Evolutionary conservation across 1,140 invertebrate genomes (phyloP).

Genomic region (Epicauta chinensis): DNA sequence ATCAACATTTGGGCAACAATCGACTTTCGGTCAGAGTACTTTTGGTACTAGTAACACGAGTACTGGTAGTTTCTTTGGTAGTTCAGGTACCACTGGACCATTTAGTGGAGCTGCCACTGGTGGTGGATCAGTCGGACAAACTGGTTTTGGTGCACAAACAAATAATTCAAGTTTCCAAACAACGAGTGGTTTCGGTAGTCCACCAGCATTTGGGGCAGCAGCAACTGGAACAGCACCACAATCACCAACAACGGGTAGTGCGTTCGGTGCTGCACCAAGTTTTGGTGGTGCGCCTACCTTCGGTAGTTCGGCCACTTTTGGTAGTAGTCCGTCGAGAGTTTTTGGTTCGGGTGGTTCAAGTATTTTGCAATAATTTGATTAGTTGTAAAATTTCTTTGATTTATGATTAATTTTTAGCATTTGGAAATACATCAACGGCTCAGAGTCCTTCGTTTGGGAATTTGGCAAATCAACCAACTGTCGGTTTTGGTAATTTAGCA

Average conservation of each 20-base stretch:
- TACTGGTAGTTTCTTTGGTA: slow-evolving; percentile 1
- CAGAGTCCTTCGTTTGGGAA: slow-evolving; percentile 49
- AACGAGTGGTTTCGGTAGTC: slow-evolving; percentile 42
- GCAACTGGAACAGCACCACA: too few relatives aligned
- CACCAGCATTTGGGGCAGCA: slow-evolving; percentile 46
- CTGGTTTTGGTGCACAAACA: slow-evolving; percentile 34
- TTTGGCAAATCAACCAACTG: slow-evolving; percentile 48
- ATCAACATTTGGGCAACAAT: slow-evolving; percentile 23
- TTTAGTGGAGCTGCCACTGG: slow-evolving; percentile 36
- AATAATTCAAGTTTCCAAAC: slow-evolving; percentile 26
- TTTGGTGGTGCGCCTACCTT: slow-evolving; percentile 49
- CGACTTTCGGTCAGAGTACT: slow-evolving; percentile 21
- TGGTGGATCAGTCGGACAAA: slow-evolving; percentile 42
- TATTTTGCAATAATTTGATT: not conserved
- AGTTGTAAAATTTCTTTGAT: slow-evolving; percentile 1
- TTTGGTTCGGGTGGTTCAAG: slow-evolving; percentile 40
- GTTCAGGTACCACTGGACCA: slow-evolving; percentile 22
- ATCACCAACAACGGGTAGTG: slow-evolving; percentile 44
- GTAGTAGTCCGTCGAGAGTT: slow-evolving; percentile 42
- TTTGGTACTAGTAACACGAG: slow-evolving; percentile 22
- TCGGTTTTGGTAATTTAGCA: slow-evolving; percentile 53
- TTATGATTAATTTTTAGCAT: slow-evolving; percentile 15
- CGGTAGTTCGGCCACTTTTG: too few relatives aligned
- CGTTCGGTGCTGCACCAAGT: slow-evolving; percentile 47
- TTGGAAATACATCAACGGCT: slow-evolving; percentile 38